phyloP scores from a whole-genome alignment of 2,113 vertebrate genomes.

The Setophaga coronata region DNA sequence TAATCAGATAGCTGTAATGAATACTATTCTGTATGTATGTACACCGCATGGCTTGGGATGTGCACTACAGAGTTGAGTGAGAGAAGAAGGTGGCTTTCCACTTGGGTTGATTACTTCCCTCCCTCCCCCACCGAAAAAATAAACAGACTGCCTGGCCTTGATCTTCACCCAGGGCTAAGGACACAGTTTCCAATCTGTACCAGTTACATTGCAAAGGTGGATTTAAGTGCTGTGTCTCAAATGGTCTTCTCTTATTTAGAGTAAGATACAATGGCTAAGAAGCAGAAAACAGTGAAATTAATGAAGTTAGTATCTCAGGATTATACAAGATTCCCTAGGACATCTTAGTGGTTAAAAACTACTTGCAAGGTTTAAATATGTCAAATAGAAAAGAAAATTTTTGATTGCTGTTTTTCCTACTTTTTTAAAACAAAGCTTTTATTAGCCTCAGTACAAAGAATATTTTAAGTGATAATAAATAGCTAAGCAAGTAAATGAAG shows the following conservation, averaged over 20 bases:
- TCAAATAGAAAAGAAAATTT: background rate
- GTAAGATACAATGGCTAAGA: background rate
- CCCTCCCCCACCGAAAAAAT: no score
- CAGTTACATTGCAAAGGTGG: background rate
- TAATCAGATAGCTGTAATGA: slow-evolving; percentile 58
- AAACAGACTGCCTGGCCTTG: background rate
- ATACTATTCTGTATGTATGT: background rate
- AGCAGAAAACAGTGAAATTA: background rate
- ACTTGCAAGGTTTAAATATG: background rate
- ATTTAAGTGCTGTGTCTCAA: background rate
- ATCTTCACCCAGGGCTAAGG: background rate
- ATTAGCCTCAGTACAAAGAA: background rate
- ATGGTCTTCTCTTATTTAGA: background rate
- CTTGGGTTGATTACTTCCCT: background rate
- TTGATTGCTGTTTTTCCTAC: background rate
- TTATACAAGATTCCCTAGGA: background rate
- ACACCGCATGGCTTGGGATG: background rate
- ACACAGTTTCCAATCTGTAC: background rate
- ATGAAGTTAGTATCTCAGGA: background rate
- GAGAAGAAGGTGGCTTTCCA: background rate
- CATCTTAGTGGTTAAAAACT: background rate
- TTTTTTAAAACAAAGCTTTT: background rate
- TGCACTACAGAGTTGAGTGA: background rate
- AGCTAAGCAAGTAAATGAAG: background rate
- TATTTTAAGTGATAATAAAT: background rate